These are phyloP conservation scores for Euthynnus affinis DNA, from an alignment of 2,797 vertebrate genomes.

Conservation along the genomic window DNA sequence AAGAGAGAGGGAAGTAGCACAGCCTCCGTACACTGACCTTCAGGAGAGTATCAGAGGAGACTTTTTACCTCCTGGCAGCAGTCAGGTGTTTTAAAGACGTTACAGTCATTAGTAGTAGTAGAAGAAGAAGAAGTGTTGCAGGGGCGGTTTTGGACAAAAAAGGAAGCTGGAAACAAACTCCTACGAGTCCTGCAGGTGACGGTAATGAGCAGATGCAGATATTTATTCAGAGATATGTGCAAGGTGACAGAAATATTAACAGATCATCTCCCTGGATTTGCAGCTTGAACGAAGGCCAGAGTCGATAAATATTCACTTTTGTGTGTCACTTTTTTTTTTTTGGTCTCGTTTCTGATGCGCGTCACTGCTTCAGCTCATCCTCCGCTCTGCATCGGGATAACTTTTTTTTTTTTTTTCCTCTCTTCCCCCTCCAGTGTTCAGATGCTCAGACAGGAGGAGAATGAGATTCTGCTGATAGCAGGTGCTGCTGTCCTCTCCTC, in stretches of 20 bases:
- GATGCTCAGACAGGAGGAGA: conserved; percentile 52
- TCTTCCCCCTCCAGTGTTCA: conserved; percentile 36
- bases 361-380: neutral
- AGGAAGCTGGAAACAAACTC: too few species aligned
- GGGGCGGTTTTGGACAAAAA: too few species aligned
- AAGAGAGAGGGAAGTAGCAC: neutral
- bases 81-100: neutral
- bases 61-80: too few species aligned
- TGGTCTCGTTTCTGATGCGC: neutral
- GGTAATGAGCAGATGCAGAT: neutral
- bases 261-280: neutral
- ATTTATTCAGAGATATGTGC: neutral
- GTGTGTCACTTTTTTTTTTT: neutral
- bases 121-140: neutral
- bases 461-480: conserved; percentile 55
- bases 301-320: neutral
- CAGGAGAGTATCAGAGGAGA: neutral
- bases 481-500: conserved; percentile 64
- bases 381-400: conserved; percentile 14
- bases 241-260: conserved; percentile 10
- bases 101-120: neutral
- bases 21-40: neutral
- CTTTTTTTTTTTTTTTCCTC: neutral
- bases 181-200: conserved; percentile 1
- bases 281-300: neutral